Base-by-base conservation (phyloP, 2,888 invertebrate genomes). In the Acleris emargana region DNA sequence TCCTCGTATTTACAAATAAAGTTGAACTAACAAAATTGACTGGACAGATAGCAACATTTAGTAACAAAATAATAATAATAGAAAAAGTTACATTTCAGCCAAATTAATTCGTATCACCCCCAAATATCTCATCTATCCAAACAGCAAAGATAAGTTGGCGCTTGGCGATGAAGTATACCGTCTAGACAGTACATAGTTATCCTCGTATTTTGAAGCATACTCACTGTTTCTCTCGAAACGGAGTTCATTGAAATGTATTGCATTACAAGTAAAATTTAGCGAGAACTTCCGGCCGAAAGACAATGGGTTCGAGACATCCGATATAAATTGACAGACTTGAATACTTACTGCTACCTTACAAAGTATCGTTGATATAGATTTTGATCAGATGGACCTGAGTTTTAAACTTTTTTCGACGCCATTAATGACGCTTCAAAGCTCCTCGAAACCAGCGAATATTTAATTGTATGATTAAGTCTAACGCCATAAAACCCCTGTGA, bases 201-300 rank as follows among this genome's bases (percentile, higher is more conserved):
- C 43, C 22, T 42, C 20, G 25, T 4, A n/a, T n/a, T 17, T 45
- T 45, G 45, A 7, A 45, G 45, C 45, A 17, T 16, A 45, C 17
- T 45, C 45, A 17, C 7, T 17, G 16, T 6, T 17, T 5, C 45
- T 45, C 16, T 55, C n/a, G 55, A 51, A 50, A 50, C 50, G 17
- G 13, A 42, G 50, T 62, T 57, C 57, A 57, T 6, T 57, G 62
- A 13, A 62, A 51, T 55, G 50, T 16, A 42, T 17, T 13, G 11
- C 42, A 55, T 57, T 57, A 57, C 43, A 25, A 62, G 49, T 50
- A 20, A 11, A 38, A 47, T 54, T 62, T 49, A 38, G n/a, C 38
- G 22, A 5, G 13, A 43, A 49, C 50, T 50, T 57, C 55, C 43
- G 57, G 22, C 57, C 38, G 16, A 42, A 62, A 55, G 49, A 47